phyloP scores from a whole-genome alignment of 37 sponge, comb jelly and placozoan species.

The Trichoplax adhaerens region DNA sequence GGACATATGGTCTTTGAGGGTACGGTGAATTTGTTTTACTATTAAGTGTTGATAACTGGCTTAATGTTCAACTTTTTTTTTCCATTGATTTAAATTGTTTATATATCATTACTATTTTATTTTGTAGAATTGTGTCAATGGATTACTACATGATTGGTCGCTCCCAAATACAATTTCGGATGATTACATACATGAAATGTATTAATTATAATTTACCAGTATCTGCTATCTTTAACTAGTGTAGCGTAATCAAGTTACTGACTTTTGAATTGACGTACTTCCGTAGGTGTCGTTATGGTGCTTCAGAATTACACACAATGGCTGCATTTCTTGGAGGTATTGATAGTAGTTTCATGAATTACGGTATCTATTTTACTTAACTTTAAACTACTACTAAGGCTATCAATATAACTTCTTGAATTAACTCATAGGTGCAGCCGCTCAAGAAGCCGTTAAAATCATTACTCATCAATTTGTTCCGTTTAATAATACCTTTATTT shows the following conservation, averaged over 20 bases:
- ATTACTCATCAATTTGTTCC: slow-evolving; percentile 90
- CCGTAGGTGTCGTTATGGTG: slow-evolving; percentile 30
- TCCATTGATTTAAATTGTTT: too few species aligned
- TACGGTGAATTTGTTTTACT: too few species aligned
- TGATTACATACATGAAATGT: slow-evolving; percentile 10
- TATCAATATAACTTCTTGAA: too few species aligned
- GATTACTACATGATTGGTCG: neutral
- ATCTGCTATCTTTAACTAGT: too few species aligned
- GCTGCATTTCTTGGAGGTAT: slow-evolving; percentile 75
- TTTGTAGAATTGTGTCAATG: too few species aligned
- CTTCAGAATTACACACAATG: slow-evolving; percentile 75
- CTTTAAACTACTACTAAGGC: neutral
- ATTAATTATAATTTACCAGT: neutral
- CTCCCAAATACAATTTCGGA: neutral
- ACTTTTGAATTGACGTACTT: too few species aligned
- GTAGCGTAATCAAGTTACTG: too few species aligned
- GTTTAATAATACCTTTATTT: slow-evolving; percentile 80
- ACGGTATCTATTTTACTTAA: neutral
- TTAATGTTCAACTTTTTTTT: too few species aligned
- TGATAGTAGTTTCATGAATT: neutral
- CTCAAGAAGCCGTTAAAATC: slow-evolving; percentile 89
- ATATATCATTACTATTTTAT: too few species aligned
- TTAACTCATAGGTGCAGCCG: slow-evolving; percentile 28
- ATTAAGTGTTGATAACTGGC: too few species aligned
- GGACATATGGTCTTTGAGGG: too few species aligned